Percentiles rank a stretch among this genome's conserved stretches.
Evolutionary conservation across 2,888 invertebrate species (phyloP).

Genomic region (Clepsis dumicolana): DNA sequence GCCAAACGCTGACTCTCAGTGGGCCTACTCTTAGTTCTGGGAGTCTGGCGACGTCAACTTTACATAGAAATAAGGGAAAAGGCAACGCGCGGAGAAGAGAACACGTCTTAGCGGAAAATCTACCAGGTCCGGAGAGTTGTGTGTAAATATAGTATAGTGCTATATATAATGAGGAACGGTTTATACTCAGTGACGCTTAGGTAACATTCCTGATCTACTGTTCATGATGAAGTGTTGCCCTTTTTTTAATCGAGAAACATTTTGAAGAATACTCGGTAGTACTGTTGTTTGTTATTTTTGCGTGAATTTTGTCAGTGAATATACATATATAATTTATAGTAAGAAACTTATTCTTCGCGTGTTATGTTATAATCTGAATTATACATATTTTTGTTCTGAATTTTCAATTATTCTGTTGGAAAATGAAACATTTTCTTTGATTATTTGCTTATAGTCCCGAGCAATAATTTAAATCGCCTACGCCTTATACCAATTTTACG

Average conservation of each 20-base stretch:
- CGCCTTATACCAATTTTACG: neutral
- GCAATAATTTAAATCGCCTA: constrained; percentile 12
- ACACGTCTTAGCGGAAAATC: constrained; percentile 93
- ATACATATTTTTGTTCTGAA: neutral
- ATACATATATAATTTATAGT: constrained; percentile 21
- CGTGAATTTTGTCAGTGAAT: neutral
- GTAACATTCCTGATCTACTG: neutral
- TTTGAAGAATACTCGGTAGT: neutral
- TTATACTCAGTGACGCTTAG: neutral
- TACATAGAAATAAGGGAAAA: constrained; percentile 84
- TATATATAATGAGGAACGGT: neutral
- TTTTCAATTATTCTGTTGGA: neutral
- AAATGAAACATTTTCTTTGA: neutral
- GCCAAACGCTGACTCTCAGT: constrained; percentile 71
- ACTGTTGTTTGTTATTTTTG: neutral
- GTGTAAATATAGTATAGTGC: constrained; percentile 78
- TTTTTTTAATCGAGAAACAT: neutral
- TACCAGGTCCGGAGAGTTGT: constrained; percentile 96
- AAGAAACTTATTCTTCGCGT: too few species aligned
- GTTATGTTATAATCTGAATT: too few species aligned
- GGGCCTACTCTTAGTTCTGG: constrained; percentile 80
- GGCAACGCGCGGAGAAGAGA: constrained; percentile 87
- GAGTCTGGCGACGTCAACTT: constrained; percentile 77
- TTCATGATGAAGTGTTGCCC: neutral
- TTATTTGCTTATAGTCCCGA: constrained; percentile 3